These are phyloP conservation scores for Venustaconcha ellipsiformis DNA, from an alignment of 1,140 invertebrate genomes.

Conservation along the genomic window DNA sequence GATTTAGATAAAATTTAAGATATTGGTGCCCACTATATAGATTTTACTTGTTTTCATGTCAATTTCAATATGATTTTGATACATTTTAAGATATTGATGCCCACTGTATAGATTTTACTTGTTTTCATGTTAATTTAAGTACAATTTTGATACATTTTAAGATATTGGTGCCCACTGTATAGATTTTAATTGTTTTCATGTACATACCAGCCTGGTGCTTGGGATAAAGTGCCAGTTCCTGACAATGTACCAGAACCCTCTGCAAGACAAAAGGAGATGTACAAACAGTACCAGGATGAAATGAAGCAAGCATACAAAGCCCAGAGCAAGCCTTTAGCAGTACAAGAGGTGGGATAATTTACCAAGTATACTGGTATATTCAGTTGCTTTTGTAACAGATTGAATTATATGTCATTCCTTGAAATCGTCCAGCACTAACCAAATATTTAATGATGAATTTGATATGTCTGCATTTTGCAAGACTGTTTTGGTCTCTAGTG, in stretches of 20 bases:
- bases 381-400: background rate
- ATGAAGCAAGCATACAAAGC: slow-evolving; percentile 53
- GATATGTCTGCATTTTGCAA: no score
- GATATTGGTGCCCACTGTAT: no score
- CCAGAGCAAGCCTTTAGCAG: slow-evolving; percentile 7
- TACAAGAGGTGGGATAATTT: background rate
- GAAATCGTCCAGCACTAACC: no score
- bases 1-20: background rate
- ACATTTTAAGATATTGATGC: background rate
- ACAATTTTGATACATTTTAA: no score
- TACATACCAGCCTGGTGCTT: slow-evolving; percentile 50
- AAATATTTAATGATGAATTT: no score
- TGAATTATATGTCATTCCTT: background rate
- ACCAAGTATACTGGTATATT: background rate
- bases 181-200: no score
- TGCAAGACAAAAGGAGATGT: slow-evolving; percentile 50
- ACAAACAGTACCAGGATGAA: slow-evolving; percentile 55
- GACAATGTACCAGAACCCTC: slow-evolving; percentile 48
- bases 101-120: background rate
- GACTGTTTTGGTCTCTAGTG: no score
- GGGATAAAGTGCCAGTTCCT: slow-evolving; percentile 58
- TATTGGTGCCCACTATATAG: background rate
- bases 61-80: background rate
- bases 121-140: no score
- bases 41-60: slow-evolving; percentile 7